Base-by-base conservation (phyloP, 1,140 invertebrate species). In the Watersipora subatra region DNA sequence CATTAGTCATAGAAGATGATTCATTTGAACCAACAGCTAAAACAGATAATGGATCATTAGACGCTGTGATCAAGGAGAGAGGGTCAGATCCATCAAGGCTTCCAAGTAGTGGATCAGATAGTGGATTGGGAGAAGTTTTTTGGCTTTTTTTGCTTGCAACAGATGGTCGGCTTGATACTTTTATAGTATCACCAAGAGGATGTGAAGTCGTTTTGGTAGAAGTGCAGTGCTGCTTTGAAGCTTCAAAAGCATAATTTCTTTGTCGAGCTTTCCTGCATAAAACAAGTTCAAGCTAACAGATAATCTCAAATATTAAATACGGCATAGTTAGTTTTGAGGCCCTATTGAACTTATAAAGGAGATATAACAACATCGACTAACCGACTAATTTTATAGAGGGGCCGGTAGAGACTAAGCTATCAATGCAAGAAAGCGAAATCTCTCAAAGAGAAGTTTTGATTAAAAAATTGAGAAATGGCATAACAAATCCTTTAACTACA, bases 41-140 rank as follows among this genome's bases (percentile, higher is more conserved):
- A 64, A 73, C 68, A 55, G 76, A 78, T 17, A 79, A 69, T 15
- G 78, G 79, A 70, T 81, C 80, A 28, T 87, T 84, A n/a, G 78
- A 68, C 15, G 82, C 80, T 1, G 84, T 84, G 81, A 89, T 87
- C 69, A 87, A 85, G 27, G 85, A 85, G 20, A 89, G 80, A 1
- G 88, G 88, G 82, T 89, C 88, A n/a, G 83, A 81, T 17, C 87
- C 87, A 74, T 89, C 87, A 3, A 89, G 72, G 61, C 85, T 84
- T 34, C 83, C 81, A 64, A 78, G 78, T 2, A 88, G 74, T 28
- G 84, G 84, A 76, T 87, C 84, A 28, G 68, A 29, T n/a, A n/a
- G n/a, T n/a, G n/a, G 62, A 63, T 64, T 69, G 70, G 1, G 81
- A 73, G 26, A 81, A 70, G 70, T 78, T 72, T 30, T 79, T 61